Percentiles rank a stretch among this genome's conserved stretches.
Evolutionary conservation across 2,888 invertebrate species (phyloP).

Genomic region (Caenorhabditis parvicauda): DNA sequence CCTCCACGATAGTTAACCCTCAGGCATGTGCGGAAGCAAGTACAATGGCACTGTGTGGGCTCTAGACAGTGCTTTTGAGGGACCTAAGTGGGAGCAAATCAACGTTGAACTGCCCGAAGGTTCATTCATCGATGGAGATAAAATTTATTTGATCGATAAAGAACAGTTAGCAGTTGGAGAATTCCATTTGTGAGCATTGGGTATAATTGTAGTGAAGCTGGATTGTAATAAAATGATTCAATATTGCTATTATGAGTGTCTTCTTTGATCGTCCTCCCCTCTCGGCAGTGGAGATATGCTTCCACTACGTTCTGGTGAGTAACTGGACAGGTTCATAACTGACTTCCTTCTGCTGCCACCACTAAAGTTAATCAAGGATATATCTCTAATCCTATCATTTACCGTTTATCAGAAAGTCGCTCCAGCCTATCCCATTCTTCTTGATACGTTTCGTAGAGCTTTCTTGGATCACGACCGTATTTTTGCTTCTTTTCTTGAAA

Average conservation of each 20-base stretch:
- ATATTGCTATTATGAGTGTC: slow-evolving; percentile 6
- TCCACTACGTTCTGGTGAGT: slow-evolving; percentile 29
- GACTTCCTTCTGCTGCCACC: slow-evolving; percentile 38
- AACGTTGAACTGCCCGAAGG: too few species aligned
- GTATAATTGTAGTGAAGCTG: neutral
- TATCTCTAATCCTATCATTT: neutral
- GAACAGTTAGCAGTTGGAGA: neutral
- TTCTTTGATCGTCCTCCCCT: slow-evolving; percentile 16
- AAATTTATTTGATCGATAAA: neutral
- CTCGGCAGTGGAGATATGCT: slow-evolving; percentile 4
- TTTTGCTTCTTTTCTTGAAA: slow-evolving; percentile 60
- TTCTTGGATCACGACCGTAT: slow-evolving; percentile 56
- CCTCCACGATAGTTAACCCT: too few species aligned
- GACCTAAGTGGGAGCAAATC: too few species aligned
- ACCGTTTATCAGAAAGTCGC: slow-evolving; percentile 39
- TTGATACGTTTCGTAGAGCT: slow-evolving; percentile 59
- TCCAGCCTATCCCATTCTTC: slow-evolving; percentile 59
- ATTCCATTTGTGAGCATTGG: neutral
- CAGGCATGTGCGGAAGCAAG: too few species aligned
- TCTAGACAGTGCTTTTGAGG: too few species aligned
- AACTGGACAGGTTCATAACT: slow-evolving; percentile 24
- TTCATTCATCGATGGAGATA: too few species aligned
- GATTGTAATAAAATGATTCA: neutral
- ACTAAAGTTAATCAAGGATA: slow-evolving; percentile 5
- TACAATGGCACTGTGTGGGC: too few species aligned